Percentiles rank a stretch among this genome's conserved stretches.
Conservation (phyloP, 1,140 invertebrate genomes). For the Ostrea denselamellosa region DNA sequence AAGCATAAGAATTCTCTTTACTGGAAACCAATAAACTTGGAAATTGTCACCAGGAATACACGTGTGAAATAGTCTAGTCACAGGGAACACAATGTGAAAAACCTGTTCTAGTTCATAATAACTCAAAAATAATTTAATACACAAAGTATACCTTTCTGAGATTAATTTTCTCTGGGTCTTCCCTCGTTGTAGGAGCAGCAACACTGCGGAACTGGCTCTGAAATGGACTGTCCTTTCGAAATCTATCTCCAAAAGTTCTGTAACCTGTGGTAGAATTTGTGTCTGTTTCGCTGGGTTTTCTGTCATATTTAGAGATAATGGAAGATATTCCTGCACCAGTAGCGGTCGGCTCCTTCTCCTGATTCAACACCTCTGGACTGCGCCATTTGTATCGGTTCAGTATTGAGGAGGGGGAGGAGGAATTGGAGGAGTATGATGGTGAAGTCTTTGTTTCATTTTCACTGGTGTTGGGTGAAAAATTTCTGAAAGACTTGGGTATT, state of each 20-base stretch:
- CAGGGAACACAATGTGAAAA: too few relatives aligned
- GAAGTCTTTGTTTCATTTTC: slow-evolving; percentile 46
- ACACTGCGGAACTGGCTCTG: slow-evolving; percentile 23
- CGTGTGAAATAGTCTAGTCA: too few relatives aligned
- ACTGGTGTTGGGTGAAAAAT: slow-evolving; percentile 51
- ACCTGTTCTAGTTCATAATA: too few relatives aligned
- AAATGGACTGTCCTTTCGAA: slow-evolving; percentile 18
- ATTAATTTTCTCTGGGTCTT: slow-evolving; percentile 38
- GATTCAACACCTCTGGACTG: slow-evolving; percentile 36
- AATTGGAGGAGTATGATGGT: slow-evolving; percentile 30
- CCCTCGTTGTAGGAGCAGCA: slow-evolving; percentile 23
- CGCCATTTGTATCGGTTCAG: slow-evolving; percentile 46
- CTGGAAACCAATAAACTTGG: too few relatives aligned
- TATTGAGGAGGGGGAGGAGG: slow-evolving; percentile 43
- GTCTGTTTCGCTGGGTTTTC: slow-evolving; percentile 40
- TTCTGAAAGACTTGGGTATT: slow-evolving; percentile 49
- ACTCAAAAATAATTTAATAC: too few relatives aligned
- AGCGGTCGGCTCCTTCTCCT: slow-evolving; percentile 41
- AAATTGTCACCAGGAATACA: too few relatives aligned
- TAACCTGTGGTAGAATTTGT: slow-evolving; percentile 27
- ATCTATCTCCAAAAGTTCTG: slow-evolving; percentile 34
- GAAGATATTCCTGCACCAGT: slow-evolving; percentile 30
- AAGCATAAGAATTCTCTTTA: too few relatives aligned
- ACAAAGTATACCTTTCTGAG: slow-evolving; percentile 5
- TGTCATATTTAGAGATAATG: slow-evolving; percentile 36